Evolutionary conservation across 2,888 invertebrate genomes (phyloP), one percentile per base, ranked within the genome.

Genomic region (Lasioglossum calceatum): DNA sequence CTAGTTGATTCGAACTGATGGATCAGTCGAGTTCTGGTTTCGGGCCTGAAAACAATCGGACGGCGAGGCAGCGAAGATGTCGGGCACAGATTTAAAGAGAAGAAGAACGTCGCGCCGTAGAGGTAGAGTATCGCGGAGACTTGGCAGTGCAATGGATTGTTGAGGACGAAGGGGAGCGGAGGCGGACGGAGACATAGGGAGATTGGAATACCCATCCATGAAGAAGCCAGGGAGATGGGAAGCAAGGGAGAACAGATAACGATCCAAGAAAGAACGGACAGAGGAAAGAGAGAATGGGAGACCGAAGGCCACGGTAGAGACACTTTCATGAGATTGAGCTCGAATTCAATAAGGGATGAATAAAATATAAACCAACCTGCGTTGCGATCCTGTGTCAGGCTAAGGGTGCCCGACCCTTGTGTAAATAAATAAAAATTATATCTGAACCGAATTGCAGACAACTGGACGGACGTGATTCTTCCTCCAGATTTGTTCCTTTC

Each of bases 271-370:
- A 84, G 79, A 85, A 87, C 77, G 88, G 82, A 88, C 87, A 85
- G 89, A 82, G 85, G 77, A 79, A 80, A 81, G 87, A 88, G 85
- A 85, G 83, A 80, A 87, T 76, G 82, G 85, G 74, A 84, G 82
- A 77, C 76, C 81, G 84, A 87, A 88, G 89, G 89, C 89, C 87
- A 84, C 83, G 89, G 90, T 88, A 91, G 93, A 94, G 94, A 94
- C 94, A 94, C 94, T 94, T 94, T 95, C 92, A 92, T 92, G 93
- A 94, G 95, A 95, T 95, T 94, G 94, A 94, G 94, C 93, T 93
- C 90, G 93, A 95, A 95, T 95, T 95, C 95, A 94, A 95, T 95
- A 94, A 94, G 93, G 93, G 93, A 95, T 95, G 94, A 95, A 95
- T 95, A 95, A 95, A 95, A 95, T 95, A 95, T 95, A 94, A 94